Percentiles rank a stretch among this genome's conserved stretches.
phyloP scores from a whole-genome alignment of 2,888 invertebrate species.

The Caenorhabditis zanzibari region DNA sequence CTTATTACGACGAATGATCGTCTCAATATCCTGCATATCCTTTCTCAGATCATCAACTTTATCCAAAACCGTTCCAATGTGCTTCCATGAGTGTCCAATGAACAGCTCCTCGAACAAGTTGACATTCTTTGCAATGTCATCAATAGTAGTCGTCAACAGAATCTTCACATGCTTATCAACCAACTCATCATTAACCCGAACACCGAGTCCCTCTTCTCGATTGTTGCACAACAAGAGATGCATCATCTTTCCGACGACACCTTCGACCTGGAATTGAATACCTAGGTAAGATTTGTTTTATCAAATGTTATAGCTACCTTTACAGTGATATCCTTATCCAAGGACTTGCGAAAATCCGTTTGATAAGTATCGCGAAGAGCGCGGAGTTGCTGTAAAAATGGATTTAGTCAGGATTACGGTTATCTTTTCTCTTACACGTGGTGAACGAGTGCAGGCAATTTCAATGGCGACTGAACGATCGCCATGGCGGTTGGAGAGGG shows the following conservation, averaged over 20 bases:
- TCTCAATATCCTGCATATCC: constrained; percentile 77
- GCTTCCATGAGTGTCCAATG: constrained; percentile 78
- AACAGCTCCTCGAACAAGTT: constrained; percentile 80
- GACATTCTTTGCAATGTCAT: constrained; percentile 79
- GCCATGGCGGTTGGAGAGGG: constrained; percentile 82
- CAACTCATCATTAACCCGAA: constrained; percentile 74
- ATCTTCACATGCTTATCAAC: constrained; percentile 73
- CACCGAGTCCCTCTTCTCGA: constrained; percentile 74
- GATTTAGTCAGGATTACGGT: background rate
- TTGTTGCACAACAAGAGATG: constrained; percentile 74
- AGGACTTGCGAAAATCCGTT: constrained; percentile 77
- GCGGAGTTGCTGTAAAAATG: constrained; percentile 79
- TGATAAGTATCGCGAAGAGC: constrained; percentile 81
- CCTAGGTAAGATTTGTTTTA: background rate
- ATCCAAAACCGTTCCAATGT: constrained; percentile 80
- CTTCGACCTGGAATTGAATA: constrained; percentile 75
- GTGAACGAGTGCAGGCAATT: constrained; percentile 82
- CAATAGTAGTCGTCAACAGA: constrained; percentile 64
- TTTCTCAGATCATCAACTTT: constrained; percentile 69
- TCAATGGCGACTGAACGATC: constrained; percentile 83
- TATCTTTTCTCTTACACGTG: constrained; percentile 74
- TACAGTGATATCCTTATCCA: constrained; percentile 80
- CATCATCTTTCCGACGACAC: constrained; percentile 81
- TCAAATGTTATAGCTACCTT: constrained; percentile 67
- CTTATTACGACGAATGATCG: constrained; percentile 78